These are phyloP conservation scores for Neotoma lepida DNA, from an alignment of 2,113 vertebrate species.

Conservation along the genomic window DNA sequence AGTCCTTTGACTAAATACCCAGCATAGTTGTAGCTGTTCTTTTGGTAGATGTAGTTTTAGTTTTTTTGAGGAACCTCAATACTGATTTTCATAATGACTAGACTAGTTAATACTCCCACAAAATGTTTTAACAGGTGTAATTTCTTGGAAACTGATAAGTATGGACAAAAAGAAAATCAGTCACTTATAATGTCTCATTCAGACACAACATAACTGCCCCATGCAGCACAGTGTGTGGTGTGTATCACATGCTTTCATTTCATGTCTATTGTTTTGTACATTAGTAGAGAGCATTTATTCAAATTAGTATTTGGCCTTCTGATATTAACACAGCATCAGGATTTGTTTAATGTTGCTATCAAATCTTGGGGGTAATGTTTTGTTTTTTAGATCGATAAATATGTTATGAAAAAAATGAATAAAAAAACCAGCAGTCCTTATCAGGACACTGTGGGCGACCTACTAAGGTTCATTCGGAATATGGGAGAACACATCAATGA, in stretches of 20 bases:
- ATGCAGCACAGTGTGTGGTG: background rate
- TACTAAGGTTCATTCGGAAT: slow-evolving; percentile 85
- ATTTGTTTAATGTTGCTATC: slow-evolving; percentile 15
- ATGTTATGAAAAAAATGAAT: slow-evolving; percentile 57
- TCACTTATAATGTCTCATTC: background rate
- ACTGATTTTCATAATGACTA: background rate
- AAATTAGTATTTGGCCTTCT: slow-evolving; percentile 25
- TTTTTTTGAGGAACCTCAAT: background rate
- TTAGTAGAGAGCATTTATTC: background rate
- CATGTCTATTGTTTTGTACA: background rate
- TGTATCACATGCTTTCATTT: background rate
- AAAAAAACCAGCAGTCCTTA: rapidly evolving
- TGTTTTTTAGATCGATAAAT: slow-evolving; percentile 67
- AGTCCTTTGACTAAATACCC: background rate
- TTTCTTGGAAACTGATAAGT: slow-evolving; percentile 6
- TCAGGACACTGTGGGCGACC: background rate
- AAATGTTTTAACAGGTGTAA: background rate
- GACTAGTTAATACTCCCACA: background rate
- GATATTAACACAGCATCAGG: background rate
- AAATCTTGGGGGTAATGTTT: background rate
- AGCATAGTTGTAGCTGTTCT: background rate
- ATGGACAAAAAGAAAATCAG: background rate
- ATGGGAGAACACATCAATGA: slow-evolving; percentile 81
- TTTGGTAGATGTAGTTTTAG: background rate
- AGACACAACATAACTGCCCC: background rate